Evolutionary conservation across 2,113 vertebrate species (phyloP).

Genomic region (Patagioenas fasciata): DNA sequence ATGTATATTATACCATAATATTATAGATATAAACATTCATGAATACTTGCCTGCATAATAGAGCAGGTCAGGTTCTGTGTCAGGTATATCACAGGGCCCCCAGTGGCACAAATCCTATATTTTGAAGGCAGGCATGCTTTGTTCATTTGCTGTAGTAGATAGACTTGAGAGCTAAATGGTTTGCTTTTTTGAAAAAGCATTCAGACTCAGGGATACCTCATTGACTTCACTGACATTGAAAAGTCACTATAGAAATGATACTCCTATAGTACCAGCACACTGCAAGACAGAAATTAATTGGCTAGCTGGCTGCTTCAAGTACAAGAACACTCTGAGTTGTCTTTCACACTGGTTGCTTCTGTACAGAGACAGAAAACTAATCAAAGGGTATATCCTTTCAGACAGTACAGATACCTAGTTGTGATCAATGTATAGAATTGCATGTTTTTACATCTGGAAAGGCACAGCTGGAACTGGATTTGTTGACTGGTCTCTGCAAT

Average conservation of each 20-base stretch:
- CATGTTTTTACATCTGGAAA: not conserved
- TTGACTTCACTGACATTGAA: not conserved
- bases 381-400: not conserved
- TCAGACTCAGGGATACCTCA: not conserved
- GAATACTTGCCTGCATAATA: not conserved
- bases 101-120: not conserved
- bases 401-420: not conserved
- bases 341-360: not conserved
- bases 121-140: not conserved
- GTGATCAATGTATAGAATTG: not conserved
- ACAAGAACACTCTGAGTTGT: not conserved
- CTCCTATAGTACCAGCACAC: not conserved
- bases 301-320: not conserved
- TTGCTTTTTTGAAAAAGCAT: not conserved
- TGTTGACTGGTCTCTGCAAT: not conserved
- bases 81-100: accelerated
- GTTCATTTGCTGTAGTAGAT: not conserved
- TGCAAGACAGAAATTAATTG: not conserved
- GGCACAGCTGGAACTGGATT: not conserved
- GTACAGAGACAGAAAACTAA: not conserved
- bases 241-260: not conserved
- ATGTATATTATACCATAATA: not conserved
- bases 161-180: not conserved
- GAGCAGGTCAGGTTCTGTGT: not conserved
- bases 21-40: not conserved